phyloP scores from a whole-genome alignment of 2,797 vertebrate species.

The Monodelphis domestica region DNA sequence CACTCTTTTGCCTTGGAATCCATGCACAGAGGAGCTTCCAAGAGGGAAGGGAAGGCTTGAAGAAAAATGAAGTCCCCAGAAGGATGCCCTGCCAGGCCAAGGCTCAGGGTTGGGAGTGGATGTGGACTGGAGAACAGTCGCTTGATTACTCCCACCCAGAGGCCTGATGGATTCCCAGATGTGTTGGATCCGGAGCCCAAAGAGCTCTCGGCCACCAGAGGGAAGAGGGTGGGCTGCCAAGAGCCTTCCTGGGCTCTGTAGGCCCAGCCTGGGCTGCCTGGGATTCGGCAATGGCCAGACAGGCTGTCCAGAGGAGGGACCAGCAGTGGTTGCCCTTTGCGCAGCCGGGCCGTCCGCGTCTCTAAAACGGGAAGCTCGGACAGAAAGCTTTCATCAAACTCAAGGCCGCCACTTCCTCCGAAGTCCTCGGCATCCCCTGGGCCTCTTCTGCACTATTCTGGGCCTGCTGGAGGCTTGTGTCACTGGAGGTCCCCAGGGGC shows the following conservation, averaged over 20 bases:
- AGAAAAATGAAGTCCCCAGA: neutral
- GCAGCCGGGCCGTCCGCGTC: neutral
- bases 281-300: constrained; percentile 43
- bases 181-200: neutral
- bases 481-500: neutral
- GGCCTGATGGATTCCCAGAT: neutral
- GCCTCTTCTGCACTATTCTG: constrained; percentile 45
- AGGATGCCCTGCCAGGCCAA: neutral
- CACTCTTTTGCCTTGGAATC: too few species aligned
- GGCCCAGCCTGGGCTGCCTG: neutral
- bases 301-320: constrained; percentile 8
- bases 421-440: constrained; percentile 10
- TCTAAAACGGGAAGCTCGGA: constrained; percentile 45
- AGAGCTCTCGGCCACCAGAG: neutral
- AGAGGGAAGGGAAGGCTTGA: too few species aligned
- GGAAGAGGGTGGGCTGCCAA: neutral
- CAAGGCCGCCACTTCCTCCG: constrained; percentile 50
- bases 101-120: neutral
- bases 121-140: neutral
- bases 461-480: constrained; percentile 19
- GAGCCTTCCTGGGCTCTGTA: neutral
- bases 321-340: neutral
- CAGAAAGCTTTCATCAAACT: constrained; percentile 49
- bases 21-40: too few species aligned
- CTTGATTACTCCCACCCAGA: neutral